These are phyloP conservation scores for Danaus chrysippus DNA, from an alignment of 2,888 invertebrate genomes.

Conservation along the genomic window DNA sequence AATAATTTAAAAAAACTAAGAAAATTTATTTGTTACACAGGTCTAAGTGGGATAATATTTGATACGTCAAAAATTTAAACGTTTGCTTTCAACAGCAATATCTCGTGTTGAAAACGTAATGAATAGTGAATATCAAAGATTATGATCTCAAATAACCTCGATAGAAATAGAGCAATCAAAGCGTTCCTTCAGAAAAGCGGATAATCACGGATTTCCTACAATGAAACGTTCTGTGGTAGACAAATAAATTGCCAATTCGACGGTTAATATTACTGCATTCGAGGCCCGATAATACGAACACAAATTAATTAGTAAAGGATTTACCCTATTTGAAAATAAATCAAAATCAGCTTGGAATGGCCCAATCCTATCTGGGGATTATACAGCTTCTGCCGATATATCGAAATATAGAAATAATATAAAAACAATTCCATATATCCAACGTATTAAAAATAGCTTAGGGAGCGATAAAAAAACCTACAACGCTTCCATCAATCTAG, in stretches of 20 bases:
- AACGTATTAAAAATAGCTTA: slow-evolving; percentile 3
- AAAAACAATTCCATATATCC: slow-evolving; percentile 5
- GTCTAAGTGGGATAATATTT: no score
- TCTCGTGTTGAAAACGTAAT: background rate
- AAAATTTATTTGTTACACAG: no score
- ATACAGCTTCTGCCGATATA: background rate
- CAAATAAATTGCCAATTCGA: slow-evolving; percentile 7
- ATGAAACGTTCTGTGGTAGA: slow-evolving; percentile 2
- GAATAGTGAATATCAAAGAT: background rate
- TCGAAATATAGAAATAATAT: slow-evolving; percentile 2
- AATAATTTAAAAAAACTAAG: no score
- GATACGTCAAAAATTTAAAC: no score
- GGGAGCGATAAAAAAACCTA: slow-evolving; percentile 10
- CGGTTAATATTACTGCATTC: background rate
- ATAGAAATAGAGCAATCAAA: slow-evolving; percentile 4
- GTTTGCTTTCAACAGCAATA: no score
- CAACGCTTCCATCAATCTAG: slow-evolving; percentile 23
- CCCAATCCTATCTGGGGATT: background rate
- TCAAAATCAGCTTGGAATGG: background rate
- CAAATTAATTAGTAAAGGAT: background rate
- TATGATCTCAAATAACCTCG: background rate
- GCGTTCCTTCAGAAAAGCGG: background rate
- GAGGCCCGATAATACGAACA: background rate
- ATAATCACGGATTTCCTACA: background rate
- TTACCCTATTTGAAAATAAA: background rate